These are phyloP conservation scores for Aldrovandia affinis DNA, from an alignment of 2,797 vertebrate genomes.

Conservation along the genomic window DNA sequence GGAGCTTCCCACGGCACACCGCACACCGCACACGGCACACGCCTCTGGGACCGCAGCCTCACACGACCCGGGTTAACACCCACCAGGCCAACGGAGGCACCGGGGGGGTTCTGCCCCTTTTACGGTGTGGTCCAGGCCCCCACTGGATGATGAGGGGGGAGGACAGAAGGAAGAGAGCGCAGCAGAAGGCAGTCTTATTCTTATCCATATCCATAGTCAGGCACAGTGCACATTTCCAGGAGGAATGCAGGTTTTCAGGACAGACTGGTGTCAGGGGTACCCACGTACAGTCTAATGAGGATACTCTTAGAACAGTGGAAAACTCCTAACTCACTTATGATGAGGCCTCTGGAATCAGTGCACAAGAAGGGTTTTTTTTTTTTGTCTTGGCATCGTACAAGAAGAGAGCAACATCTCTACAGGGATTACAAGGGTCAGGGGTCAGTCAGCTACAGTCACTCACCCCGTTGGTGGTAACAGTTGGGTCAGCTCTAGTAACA, in stretches of 20 bases:
- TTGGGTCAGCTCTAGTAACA: no score
- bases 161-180: background rate
- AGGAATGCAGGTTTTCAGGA: background rate
- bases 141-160: background rate
- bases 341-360: no score
- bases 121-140: background rate
- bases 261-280: background rate
- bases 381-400: background rate
- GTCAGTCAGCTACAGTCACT: background rate
- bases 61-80: conserved; percentile 15
- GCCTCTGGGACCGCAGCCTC: conserved; percentile 54
- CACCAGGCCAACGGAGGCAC: background rate
- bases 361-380: background rate
- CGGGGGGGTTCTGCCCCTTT: background rate
- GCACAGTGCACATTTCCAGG: background rate
- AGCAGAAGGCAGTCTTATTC: no score
- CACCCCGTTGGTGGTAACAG: no score
- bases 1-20: conserved; percentile 69
- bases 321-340: no score
- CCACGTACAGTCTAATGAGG: background rate
- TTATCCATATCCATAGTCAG: background rate
- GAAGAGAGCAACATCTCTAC: background rate
- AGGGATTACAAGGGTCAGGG: background rate
- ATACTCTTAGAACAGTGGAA: background rate
- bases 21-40: conserved; percentile 61